Conservation (phyloP, 2,888 invertebrate species). For the Pristionchus maxplancki region DNA sequence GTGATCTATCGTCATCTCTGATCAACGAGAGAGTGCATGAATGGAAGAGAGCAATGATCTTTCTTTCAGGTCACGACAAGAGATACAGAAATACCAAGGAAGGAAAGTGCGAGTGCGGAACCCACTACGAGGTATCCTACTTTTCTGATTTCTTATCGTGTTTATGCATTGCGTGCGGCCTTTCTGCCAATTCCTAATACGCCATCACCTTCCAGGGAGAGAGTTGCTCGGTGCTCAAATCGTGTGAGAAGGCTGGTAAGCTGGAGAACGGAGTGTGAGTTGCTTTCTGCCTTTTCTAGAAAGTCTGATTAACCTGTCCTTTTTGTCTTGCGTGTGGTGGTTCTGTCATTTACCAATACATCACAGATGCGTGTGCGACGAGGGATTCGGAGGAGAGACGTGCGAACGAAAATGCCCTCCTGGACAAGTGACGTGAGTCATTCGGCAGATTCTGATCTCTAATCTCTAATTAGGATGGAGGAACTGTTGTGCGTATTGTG, state of each 20-base stretch:
- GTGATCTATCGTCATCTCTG: neutral
- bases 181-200: neutral
- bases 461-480: neutral
- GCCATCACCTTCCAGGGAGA: constrained; percentile 59
- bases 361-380: constrained; percentile 69
- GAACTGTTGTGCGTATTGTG: too few species aligned
- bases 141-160: neutral
- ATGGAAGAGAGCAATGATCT: neutral
- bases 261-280: constrained; percentile 62
- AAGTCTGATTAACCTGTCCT: neutral
- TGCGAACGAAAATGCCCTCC: constrained; percentile 72
- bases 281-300: neutral
- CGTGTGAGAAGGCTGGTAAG: constrained; percentile 69
- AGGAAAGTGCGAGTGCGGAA: constrained; percentile 37
- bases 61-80: constrained; percentile 52
- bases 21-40: neutral
- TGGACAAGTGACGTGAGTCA: constrained; percentile 70
- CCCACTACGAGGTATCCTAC: constrained; percentile 25
- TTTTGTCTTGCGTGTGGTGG: neutral
- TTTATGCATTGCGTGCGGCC: constrained; percentile 52
- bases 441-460: neutral
- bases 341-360: neutral
- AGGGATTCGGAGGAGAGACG: constrained; percentile 72
- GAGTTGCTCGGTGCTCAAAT: constrained; percentile 65
- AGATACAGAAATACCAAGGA: constrained; percentile 59